Evolutionary conservation across 2,797 vertebrate genomes (phyloP).

Genomic region (Potorous gilbertii): DNA sequence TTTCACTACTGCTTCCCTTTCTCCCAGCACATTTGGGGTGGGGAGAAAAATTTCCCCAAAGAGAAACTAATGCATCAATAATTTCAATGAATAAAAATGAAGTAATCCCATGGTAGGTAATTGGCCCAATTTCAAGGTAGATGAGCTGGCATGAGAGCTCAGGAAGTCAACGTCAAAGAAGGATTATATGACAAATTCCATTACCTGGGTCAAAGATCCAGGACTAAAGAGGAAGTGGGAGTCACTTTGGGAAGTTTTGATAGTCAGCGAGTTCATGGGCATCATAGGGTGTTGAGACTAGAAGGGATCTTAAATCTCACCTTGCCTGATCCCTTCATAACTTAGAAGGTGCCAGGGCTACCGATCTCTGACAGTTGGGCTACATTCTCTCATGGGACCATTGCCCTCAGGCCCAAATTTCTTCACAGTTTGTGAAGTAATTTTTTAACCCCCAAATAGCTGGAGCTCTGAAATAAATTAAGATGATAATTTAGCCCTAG

Average conservation of each 20-base stretch:
- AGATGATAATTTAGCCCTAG: background rate
- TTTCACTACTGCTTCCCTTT: background rate
- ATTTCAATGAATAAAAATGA: constrained; percentile 12
- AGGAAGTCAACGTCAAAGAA: background rate
- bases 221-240: background rate
- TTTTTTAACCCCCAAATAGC: background rate
- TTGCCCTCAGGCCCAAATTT: background rate
- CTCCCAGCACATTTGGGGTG: background rate
- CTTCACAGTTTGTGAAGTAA: background rate
- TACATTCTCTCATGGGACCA: background rate
- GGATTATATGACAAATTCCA: background rate
- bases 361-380: background rate
- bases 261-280: background rate
- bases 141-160: background rate
- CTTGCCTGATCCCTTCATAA: background rate
- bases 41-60: background rate
- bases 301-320: background rate
- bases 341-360: background rate
- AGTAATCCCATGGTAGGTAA: background rate
- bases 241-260: background rate
- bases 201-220: background rate
- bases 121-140: constrained; percentile 1
- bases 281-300: background rate
- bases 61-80: background rate
- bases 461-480: background rate